Base-by-base conservation (phyloP, 37 sponge, comb jelly and placozoan genomes). In the Lycopodina hypogea region DNA sequence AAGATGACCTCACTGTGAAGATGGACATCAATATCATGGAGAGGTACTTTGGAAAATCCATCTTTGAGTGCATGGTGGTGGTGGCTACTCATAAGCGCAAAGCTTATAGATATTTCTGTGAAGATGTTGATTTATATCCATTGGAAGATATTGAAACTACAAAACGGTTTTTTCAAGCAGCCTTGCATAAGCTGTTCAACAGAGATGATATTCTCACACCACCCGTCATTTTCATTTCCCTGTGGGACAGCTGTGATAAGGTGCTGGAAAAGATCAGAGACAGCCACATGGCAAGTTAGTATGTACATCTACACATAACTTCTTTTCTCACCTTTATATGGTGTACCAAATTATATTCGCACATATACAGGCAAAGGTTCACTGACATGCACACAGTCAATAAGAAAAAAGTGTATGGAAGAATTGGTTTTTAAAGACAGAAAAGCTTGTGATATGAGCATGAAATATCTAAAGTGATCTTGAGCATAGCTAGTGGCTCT, bases 41-140 rank as follows among this genome's bases (percentile, higher is more conserved):
- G 29, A 0, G 58, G 18, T 62, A 35, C 39, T 84, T 84, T 59
- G 85, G 78, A 23, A 6, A 22, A 4, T 40, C 41, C 28, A 78
- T 84, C 34, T 84, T 84, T 60, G 74, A 77, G 23, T 40, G 35
- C 28, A 84, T 84, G 78, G 72, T 84, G 7, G 64, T 77, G 15
- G 77, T 84, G 17, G 64, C 72, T 8, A 84, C 85, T 1, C 75
- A 51, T 2, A 15, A 51, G 1, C 23, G 39, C 7, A 65, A 11
- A 8, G 32, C 18, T 19, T 75, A 57, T 36, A 56, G 28, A 14
- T 22, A 11, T 33, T 36, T 57, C 21, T 48, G 2, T 1, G n/a
- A 70, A 70, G 71, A 45, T 41, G 14, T 28, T 3, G 7, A 60
- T 2, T 19, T 50, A 0, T 78, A 66, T 34, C 33, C 38, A 48